Conservation (phyloP, 2,113 vertebrate species). For the Festucalex cinctus region DNA sequence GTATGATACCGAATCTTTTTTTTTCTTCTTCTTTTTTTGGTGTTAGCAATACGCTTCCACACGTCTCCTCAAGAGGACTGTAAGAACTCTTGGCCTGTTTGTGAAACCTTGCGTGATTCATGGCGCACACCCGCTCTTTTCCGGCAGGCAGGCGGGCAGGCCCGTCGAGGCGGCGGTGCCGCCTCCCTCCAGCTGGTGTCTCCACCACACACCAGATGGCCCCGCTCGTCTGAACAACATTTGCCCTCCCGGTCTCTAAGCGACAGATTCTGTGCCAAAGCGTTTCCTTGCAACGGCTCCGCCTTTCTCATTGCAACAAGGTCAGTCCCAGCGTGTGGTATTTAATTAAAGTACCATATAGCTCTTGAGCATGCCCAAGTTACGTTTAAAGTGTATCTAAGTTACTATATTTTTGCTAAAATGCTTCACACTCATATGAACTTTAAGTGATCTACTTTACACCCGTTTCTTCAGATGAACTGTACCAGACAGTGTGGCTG, state of each 20-base stretch:
- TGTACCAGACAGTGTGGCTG: too few relatives aligned
- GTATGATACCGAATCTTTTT: not conserved
- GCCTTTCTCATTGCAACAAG: slow-evolving; percentile 34
- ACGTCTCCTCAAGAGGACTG: not conserved
- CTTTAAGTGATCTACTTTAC: too few relatives aligned
- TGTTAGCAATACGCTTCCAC: not conserved
- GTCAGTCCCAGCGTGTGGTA: slow-evolving; percentile 13
- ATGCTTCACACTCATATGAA: too few relatives aligned
- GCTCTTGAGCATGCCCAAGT: not conserved
- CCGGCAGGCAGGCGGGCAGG: slow-evolving; percentile 26
- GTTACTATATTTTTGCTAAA: too few relatives aligned
- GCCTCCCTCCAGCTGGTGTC: slow-evolving; percentile 57
- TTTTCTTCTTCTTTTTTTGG: not conserved
- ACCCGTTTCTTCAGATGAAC: too few relatives aligned
- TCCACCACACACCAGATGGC: slow-evolving; percentile 65
- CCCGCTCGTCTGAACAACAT: slow-evolving; percentile 44
- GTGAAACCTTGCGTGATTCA: slow-evolving; percentile 44
- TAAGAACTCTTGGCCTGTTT: slow-evolving; percentile 20
- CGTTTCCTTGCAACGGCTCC: slow-evolving; percentile 23
- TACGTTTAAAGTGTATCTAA: too few relatives aligned
- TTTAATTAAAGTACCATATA: slow-evolving; percentile 2
- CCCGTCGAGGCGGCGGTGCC: slow-evolving; percentile 39
- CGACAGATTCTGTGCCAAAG: slow-evolving; percentile 49
- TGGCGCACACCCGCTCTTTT: slow-evolving; percentile 25
- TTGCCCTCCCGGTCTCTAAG: slow-evolving; percentile 54